Evolutionary conservation across 2,888 invertebrate genomes (phyloP).

Genomic region (Clanis bilineata): DNA sequence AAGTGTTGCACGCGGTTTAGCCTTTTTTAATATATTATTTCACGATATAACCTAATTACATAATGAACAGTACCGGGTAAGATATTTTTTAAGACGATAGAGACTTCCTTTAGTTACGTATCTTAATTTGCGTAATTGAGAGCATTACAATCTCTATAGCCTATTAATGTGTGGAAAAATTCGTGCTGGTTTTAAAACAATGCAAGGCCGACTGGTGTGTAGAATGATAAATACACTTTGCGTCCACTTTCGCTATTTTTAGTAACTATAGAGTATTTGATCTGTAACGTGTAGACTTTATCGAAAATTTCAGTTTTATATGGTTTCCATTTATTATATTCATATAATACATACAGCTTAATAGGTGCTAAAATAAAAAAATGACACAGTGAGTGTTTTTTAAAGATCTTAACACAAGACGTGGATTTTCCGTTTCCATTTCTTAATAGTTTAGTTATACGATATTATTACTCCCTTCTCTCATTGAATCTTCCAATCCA

Average conservation of each 20-base stretch:
- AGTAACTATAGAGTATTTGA: too few species aligned
- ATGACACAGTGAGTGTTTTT: too few species aligned
- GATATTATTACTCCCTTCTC: too few species aligned
- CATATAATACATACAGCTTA: too few species aligned
- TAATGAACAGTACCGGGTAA: slow-evolving; percentile 64
- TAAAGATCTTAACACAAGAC: too few species aligned
- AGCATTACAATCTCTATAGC: slow-evolving; percentile 14
- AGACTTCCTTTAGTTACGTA: slow-evolving; percentile 39
- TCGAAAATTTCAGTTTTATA: too few species aligned
- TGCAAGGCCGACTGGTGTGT: not conserved
- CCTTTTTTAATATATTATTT: slow-evolving; percentile 3
- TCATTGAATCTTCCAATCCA: too few species aligned
- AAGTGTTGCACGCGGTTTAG: slow-evolving; percentile 4
- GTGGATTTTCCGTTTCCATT: too few species aligned
- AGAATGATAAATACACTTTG: not conserved
- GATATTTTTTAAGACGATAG: slow-evolving; percentile 39
- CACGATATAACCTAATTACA: slow-evolving; percentile 49
- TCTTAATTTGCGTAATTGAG: slow-evolving; percentile 45
- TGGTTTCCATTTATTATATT: too few species aligned
- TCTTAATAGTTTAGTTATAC: too few species aligned
- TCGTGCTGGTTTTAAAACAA: not conserved
- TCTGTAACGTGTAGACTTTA: too few species aligned
- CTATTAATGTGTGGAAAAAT: not conserved
- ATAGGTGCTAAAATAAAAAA: too few species aligned
- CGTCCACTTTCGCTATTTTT: not conserved